Conservation (phyloP, 2,888 invertebrate genomes). For the Dione vanillae region DNA sequence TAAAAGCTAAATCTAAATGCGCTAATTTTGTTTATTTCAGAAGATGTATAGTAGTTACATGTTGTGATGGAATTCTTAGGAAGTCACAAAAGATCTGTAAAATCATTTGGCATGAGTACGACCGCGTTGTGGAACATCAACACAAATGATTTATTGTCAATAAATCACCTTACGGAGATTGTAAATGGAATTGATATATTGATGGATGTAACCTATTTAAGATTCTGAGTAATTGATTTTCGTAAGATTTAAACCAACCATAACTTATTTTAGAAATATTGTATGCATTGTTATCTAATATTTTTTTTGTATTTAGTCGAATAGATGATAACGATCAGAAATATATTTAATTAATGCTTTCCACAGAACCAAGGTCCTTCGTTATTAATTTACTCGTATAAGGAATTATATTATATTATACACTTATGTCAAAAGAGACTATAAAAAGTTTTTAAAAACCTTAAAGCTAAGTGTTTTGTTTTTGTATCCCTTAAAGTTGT, state of each 20-base stretch:
- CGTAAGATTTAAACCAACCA: background rate
- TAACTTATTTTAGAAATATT: background rate
- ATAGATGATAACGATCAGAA: no score
- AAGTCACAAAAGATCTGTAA: slow-evolving; percentile 33
- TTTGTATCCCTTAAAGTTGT: slow-evolving; percentile 45
- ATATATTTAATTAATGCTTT: background rate
- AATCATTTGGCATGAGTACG: slow-evolving; percentile 37
- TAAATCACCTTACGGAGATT: slow-evolving; percentile 40
- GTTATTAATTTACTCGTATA: background rate
- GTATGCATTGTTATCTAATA: background rate
- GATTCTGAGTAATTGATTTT: background rate
- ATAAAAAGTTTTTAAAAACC: slow-evolving; percentile 24
- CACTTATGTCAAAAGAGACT: slow-evolving; percentile 6
- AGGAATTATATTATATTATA: no score
- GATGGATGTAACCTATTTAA: slow-evolving; percentile 22
- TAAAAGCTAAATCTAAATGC: no score
- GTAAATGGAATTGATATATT: slow-evolving; percentile 39
- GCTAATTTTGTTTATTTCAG: background rate
- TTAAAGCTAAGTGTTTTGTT: slow-evolving; percentile 23
- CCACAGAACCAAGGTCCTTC: background rate
- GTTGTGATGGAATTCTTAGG: slow-evolving; percentile 10
- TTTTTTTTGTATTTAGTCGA: no score
- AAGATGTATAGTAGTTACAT: background rate
- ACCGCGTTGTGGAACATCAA: slow-evolving; percentile 11
- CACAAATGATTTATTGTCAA: slow-evolving; percentile 34